Conservation (phyloP, 2,113 vertebrate genomes). For the Buteo buteo region DNA sequence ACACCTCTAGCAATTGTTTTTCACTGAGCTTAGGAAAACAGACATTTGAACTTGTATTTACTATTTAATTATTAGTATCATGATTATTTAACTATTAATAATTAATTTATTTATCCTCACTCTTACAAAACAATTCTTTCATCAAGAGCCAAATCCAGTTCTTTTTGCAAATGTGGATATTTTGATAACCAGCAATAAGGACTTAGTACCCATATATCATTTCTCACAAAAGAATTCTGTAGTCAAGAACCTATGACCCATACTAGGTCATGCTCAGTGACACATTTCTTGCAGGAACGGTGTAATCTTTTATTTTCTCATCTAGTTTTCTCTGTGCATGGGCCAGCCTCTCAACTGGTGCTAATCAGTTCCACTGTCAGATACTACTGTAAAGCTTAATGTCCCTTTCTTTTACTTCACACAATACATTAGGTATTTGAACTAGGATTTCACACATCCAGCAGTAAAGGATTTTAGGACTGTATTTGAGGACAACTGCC, state of each 20-base stretch:
- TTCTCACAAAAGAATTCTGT: not conserved
- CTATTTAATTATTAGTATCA: not conserved
- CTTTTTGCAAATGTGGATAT: not conserved
- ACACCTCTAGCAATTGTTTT: not conserved
- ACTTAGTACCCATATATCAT: not conserved
- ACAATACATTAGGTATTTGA: not conserved
- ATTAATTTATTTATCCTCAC: not conserved
- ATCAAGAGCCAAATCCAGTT: not conserved
- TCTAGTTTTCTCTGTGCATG: not conserved
- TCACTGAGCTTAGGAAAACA: not conserved
- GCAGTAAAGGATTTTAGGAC: not conserved
- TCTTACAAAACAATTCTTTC: not conserved
- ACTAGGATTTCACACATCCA: not conserved
- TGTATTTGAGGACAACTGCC: not conserved
- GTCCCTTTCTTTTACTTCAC: not conserved
- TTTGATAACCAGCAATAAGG: not conserved
- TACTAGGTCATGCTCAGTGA: not conserved
- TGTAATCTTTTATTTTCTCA: not conserved
- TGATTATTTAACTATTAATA: not conserved
- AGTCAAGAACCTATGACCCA: not conserved
- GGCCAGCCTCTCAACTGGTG: not conserved
- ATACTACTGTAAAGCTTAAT: fast-evolving
- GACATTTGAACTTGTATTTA: not conserved
- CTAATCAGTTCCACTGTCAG: not conserved
- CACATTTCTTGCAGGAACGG: not conserved